A percentile compares a stretch with the other conserved stretches of the same genome.
phyloP scores from a whole-genome alignment of 2,113 vertebrate genomes.

The Takifugu bimaculatus region DNA sequence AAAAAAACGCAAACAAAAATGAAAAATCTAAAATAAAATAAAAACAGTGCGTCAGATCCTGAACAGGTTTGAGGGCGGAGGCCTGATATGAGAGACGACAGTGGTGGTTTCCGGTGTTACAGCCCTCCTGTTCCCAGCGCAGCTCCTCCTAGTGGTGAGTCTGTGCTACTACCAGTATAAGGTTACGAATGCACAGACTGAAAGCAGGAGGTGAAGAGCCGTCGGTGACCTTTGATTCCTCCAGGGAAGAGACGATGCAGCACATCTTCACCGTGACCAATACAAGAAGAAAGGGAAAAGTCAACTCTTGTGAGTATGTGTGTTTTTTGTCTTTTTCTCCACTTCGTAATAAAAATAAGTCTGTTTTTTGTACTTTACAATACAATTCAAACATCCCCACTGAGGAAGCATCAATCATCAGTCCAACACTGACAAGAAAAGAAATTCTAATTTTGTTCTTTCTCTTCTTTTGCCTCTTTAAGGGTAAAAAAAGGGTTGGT shows the following conservation, averaged over 20 bases:
- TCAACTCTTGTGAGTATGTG: slow-evolving; percentile 62
- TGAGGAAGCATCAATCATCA: slow-evolving; percentile 88
- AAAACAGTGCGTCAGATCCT: slow-evolving; percentile 36
- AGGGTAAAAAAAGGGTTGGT: slow-evolving; percentile 38
- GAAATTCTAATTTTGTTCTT: slow-evolving; percentile 38
- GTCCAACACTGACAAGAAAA: slow-evolving; percentile 80
- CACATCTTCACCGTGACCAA: slow-evolving; percentile 54
- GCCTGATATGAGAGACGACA: slow-evolving; percentile 34
- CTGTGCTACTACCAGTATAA: slow-evolving; percentile 61
- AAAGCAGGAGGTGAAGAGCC: slow-evolving; percentile 51
- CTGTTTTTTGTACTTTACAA: slow-evolving; percentile 97
- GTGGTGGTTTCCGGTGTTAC: slow-evolving; percentile 42
- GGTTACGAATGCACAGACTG: slow-evolving; percentile 57
- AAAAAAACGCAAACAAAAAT: slow-evolving; percentile 25
- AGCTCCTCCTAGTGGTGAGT: slow-evolving; percentile 59
- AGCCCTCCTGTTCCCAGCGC: slow-evolving; percentile 32
- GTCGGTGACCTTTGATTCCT: slow-evolving; percentile 46
- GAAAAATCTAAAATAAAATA: neutral
- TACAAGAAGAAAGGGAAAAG: slow-evolving; percentile 65
- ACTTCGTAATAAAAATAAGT: slow-evolving; percentile 99
- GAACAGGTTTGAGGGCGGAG: slow-evolving; percentile 55
- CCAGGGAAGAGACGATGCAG: slow-evolving; percentile 59
- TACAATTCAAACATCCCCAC: slow-evolving; percentile 97
- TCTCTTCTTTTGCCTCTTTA: slow-evolving; percentile 28
- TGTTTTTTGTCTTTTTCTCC: slow-evolving; percentile 77